These are phyloP conservation scores for Clupea harengus DNA, from an alignment of 2,113 vertebrate species.

Conservation along the genomic window DNA sequence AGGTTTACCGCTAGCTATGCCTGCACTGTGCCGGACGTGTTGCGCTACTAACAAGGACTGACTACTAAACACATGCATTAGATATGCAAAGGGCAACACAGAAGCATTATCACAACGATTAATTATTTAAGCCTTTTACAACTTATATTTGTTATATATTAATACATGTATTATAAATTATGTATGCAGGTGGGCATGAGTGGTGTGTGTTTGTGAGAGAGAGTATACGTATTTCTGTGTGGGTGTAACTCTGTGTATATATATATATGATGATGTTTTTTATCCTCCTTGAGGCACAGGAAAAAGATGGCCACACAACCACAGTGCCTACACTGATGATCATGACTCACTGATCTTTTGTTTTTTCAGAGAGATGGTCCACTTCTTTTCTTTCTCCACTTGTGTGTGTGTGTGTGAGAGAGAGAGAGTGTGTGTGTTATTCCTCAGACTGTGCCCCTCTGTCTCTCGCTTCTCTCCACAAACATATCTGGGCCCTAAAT, in stretches of 20 bases:
- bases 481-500: neutral
- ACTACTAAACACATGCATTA: neutral
- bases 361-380: neutral
- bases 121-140: constrained; percentile 13
- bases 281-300: constrained; percentile 46
- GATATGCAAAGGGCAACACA: neutral
- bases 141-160: constrained; percentile 17
- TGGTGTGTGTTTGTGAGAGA: neutral
- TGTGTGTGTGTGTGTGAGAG: neutral
- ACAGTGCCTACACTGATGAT: neutral
- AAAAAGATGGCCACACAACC: neutral
- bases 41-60: neutral
- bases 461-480: neutral
- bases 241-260: constrained; percentile 51
- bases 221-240: neutral
- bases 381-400: neutral
- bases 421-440: neutral
- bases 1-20: neutral
- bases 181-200: neutral
- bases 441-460: neutral
- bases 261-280: constrained; percentile 57
- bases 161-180: neutral
- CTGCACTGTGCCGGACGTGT: neutral
- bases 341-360: neutral
- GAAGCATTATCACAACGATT: neutral